Evolutionary conservation across 2,797 vertebrate genomes (phyloP).

Genomic region (Thamnophis elegans): DNA sequence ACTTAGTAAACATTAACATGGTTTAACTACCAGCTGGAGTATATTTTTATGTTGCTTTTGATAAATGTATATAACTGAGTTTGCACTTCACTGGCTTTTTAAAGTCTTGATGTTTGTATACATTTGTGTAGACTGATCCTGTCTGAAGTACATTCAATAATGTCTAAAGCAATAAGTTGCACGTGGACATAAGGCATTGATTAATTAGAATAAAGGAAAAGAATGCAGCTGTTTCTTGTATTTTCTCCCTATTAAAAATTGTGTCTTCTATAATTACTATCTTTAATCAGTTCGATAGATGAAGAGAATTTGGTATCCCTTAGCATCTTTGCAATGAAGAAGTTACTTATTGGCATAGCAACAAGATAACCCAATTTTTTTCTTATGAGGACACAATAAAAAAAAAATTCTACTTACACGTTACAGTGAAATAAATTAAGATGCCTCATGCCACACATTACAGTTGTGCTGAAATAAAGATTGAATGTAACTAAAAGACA

Average conservation of each 20-base stretch:
- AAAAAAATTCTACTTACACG: not conserved
- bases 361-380: not conserved
- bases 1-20: not conserved
- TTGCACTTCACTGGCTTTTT: conserved; percentile 53
- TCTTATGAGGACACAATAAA: not conserved
- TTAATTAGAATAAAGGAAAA: conserved; percentile 65
- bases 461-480: not conserved
- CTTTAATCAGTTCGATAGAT: not conserved
- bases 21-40: conserved; percentile 8
- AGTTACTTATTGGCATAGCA: not conserved
- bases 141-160: conserved; percentile 66
- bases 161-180: conserved; percentile 74
- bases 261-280: not conserved
- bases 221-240: conserved; percentile 47
- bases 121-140: conserved; percentile 48
- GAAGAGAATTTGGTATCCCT: not conserved
- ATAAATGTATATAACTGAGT: conserved; percentile 29
- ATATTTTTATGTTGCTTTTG: conserved; percentile 35
- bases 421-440: not conserved
- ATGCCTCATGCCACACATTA: not conserved
- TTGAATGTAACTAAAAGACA: not conserved
- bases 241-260: conserved; percentile 29
- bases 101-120: conserved; percentile 57
- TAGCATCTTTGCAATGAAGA: not conserved
- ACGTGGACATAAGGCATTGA: conserved; percentile 62